Percentiles rank a stretch among this genome's conserved stretches.
Conservation (phyloP, 2,797 vertebrate species). For the Cuniculus paca region DNA sequence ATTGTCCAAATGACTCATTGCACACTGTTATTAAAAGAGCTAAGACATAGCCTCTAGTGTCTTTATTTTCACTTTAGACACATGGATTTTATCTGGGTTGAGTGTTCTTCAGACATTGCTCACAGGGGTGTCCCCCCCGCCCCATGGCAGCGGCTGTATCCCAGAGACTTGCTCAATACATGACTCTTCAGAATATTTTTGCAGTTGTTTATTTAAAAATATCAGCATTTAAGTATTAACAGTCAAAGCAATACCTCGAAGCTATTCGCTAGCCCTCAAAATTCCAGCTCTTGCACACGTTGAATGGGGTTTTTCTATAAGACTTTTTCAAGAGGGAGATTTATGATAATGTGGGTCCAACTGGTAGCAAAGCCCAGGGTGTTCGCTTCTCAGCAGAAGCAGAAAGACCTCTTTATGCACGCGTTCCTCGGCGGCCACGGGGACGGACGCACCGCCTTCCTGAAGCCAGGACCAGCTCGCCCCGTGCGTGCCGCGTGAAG, state of each 20-base stretch:
- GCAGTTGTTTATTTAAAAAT: constrained; percentile 28
- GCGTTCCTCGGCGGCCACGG: not conserved
- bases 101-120: constrained; percentile 18
- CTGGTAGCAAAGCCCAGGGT: constrained; percentile 40
- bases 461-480: constrained; percentile 7
- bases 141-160: not conserved
- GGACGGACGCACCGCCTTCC: constrained; percentile 31
- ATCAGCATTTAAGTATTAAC: not conserved
- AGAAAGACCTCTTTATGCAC: constrained; percentile 75
- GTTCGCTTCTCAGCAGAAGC: constrained; percentile 62
- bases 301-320: constrained; percentile 59
- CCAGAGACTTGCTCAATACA: not conserved
- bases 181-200: constrained; percentile 29
- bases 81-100: not conserved
- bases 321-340: constrained; percentile 38
- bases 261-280: not conserved
- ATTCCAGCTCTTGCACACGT: constrained; percentile 50
- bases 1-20: not conserved
- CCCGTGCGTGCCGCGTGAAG: constrained; percentile 58
- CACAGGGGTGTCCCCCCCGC: not conserved
- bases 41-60: not conserved
- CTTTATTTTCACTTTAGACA: constrained; percentile 49
- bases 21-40: not conserved
- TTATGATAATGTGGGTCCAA: constrained; percentile 58
- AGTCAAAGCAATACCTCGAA: constrained; percentile 50